Percentiles rank a stretch among this genome's conserved stretches.
Evolutionary conservation across 2,888 invertebrate species (phyloP).

Genomic region (Isoperla grammatica): DNA sequence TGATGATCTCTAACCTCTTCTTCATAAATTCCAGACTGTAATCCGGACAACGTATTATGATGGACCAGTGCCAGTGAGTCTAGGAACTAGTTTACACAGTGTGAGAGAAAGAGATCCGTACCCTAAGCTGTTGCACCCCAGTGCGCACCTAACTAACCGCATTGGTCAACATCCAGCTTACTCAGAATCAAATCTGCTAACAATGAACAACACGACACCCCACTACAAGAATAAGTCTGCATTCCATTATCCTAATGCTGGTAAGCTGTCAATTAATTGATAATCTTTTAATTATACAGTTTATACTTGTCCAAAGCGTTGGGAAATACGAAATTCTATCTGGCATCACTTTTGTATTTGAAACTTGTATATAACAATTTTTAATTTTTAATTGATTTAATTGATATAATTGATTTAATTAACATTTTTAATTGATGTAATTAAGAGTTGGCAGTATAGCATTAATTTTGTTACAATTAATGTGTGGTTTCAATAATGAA

Average conservation of each 20-base stretch:
- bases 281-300: too few species aligned
- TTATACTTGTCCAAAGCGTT: too few species aligned
- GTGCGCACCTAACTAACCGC: slow-evolving; percentile 36
- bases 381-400: too few species aligned
- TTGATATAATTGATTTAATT: too few species aligned
- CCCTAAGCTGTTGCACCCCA: slow-evolving; percentile 32
- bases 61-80: slow-evolving; percentile 40
- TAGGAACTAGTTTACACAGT: slow-evolving; percentile 44
- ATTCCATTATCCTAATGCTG: slow-evolving; percentile 1
- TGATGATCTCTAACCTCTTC: too few species aligned
- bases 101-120: slow-evolving; percentile 34
- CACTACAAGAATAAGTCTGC: slow-evolving; percentile 7
- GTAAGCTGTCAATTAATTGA: not conserved
- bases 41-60: slow-evolving; percentile 47
- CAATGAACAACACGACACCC: slow-evolving; percentile 1
- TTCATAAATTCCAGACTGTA: slow-evolving; percentile 43
- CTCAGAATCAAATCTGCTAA: slow-evolving; percentile 44
- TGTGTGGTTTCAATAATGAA: too few species aligned
- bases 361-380: too few species aligned
- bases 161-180: slow-evolving; percentile 39
- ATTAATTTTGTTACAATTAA: too few species aligned
- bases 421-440: too few species aligned
- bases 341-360: too few species aligned
- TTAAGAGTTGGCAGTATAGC: too few species aligned
- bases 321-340: too few species aligned